A percentile compares a stretch with the other conserved stretches of the same genome.
phyloP scores from a whole-genome alignment of 2,888 invertebrate genomes.

The Steinernema carpocapsae region DNA sequence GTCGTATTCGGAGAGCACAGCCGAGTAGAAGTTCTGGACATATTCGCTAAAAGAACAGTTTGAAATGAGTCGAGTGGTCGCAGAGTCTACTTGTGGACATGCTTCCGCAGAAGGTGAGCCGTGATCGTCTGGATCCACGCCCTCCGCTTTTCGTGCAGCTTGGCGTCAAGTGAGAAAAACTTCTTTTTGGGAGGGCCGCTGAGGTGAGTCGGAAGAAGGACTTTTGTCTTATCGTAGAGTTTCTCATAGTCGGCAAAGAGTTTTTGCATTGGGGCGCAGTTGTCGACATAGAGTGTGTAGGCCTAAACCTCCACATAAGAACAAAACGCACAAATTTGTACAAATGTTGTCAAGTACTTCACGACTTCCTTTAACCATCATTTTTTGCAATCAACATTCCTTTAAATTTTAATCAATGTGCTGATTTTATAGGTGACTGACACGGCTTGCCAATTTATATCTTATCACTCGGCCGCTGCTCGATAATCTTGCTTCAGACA shows the following conservation, averaged over 20 bases:
- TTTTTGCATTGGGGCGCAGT: constrained; percentile 51
- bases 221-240: constrained; percentile 50
- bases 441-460: not conserved
- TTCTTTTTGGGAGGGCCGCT: constrained; percentile 51
- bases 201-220: constrained; percentile 40
- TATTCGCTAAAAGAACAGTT: constrained; percentile 42
- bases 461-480: not conserved
- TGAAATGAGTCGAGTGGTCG: not conserved
- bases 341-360: no score
- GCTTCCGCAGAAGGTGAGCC: constrained; percentile 52
- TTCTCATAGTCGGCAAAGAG: constrained; percentile 59
- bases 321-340: no score
- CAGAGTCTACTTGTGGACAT: constrained; percentile 47
- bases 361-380: no score
- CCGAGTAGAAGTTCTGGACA: constrained; percentile 46
- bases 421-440: not conserved
- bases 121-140: constrained; percentile 55
- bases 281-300: constrained; percentile 51
- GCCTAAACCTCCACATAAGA: constrained; percentile 41
- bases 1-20: constrained; percentile 41
- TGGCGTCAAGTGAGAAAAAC: constrained; percentile 41
- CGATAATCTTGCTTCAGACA: not conserved
- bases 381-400: not conserved
- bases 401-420: not conserved
- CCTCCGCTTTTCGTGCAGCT: constrained; percentile 56